Conservation (phyloP, 1,140 invertebrate genomes). For the Contarinia nasturtii region DNA sequence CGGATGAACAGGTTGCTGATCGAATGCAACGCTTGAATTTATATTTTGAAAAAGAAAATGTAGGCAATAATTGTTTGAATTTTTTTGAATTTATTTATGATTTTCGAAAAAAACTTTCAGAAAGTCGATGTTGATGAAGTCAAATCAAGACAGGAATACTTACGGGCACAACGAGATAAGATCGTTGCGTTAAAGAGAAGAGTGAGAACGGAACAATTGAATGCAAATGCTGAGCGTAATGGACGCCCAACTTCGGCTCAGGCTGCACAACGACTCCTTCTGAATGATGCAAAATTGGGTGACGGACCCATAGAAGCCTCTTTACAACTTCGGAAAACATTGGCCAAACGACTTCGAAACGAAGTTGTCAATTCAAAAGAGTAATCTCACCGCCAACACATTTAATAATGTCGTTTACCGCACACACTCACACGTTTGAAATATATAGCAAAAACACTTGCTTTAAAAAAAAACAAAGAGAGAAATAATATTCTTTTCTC, state of each 20-base stretch:
- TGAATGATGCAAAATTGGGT: not conserved
- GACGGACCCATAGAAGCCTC: slow-evolving; percentile 25
- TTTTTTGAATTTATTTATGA: not conserved
- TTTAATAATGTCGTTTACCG: not conserved
- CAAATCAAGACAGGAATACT: slow-evolving; percentile 59
- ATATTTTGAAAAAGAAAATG: slow-evolving; percentile 20
- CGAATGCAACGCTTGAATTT: slow-evolving; percentile 21
- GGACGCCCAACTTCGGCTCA: slow-evolving; percentile 42
- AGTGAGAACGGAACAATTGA: slow-evolving; percentile 57
- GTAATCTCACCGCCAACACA: not conserved
- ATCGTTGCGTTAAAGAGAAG: slow-evolving; percentile 72
- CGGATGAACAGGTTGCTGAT: no score
- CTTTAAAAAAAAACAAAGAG: no score
- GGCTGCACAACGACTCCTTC: not conserved
- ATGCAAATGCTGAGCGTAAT: slow-evolving; percentile 26
- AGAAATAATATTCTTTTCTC: no score
- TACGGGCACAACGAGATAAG: slow-evolving; percentile 74
- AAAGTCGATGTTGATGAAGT: slow-evolving; percentile 35
- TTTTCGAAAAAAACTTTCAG: not conserved
- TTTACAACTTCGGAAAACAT: slow-evolving; percentile 56
- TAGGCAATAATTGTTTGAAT: not conserved
- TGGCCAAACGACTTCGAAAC: slow-evolving; percentile 61
- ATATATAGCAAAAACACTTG: no score
- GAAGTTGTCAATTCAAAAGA: slow-evolving; percentile 42
- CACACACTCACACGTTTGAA: no score